These are phyloP conservation scores for Catharus ustulatus DNA, from an alignment of 2,797 vertebrate species.

Conservation along the genomic window DNA sequence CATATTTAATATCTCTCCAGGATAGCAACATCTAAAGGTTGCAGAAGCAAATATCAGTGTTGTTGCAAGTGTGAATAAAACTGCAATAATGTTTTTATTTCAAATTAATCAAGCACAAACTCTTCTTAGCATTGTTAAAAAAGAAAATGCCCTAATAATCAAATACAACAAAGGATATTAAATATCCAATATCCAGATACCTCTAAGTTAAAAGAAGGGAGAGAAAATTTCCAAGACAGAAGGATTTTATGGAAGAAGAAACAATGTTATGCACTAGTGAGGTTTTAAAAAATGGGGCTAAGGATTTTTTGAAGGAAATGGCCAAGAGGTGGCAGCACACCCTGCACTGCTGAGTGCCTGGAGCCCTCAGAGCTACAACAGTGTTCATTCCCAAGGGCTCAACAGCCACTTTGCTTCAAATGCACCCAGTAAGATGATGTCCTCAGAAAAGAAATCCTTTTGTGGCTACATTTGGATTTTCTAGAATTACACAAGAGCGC, in stretches of 20 bases:
- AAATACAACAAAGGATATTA: background rate
- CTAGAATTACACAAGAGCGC: background rate
- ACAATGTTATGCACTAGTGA: background rate
- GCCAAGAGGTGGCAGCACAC: conserved; percentile 75
- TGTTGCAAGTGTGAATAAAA: background rate
- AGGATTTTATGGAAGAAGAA: conserved; percentile 36
- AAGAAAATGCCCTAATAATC: background rate
- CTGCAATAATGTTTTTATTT: background rate
- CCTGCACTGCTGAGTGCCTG: background rate
- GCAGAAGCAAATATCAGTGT: background rate
- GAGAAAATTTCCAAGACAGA: conserved; percentile 9
- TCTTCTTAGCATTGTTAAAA: background rate
- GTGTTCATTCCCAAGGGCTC: background rate
- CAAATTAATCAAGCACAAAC: background rate
- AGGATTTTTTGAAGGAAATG: background rate
- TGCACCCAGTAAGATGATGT: background rate
- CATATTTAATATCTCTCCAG: background rate
- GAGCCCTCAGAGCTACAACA: background rate
- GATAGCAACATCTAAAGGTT: background rate
- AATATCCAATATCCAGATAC: background rate
- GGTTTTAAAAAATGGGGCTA: background rate
- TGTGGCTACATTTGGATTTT: background rate
- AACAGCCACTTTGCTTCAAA: conserved; percentile 37
- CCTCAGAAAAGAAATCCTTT: background rate
- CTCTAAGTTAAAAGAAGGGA: conserved; percentile 6